Conservation (phyloP, 1,140 invertebrate species). For the Diorhabda sublineata region DNA sequence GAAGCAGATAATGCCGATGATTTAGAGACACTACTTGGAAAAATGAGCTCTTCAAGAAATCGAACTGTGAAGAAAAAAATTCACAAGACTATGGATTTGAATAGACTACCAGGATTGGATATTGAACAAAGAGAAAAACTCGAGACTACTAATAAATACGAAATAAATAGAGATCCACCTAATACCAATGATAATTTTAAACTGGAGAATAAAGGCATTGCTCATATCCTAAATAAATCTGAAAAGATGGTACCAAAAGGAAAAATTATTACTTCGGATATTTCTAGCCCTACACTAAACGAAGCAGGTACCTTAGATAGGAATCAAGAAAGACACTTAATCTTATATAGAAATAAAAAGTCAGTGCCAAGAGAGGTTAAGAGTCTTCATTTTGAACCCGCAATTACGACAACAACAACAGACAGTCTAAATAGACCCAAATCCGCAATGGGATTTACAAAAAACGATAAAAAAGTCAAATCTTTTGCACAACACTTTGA, state of each 20-base stretch:
- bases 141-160: background rate
- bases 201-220: background rate
- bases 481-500: conserved; percentile 18
- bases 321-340: background rate
- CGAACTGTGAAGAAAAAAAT: background rate
- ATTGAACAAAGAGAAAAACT: background rate
- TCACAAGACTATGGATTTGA: background rate
- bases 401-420: no score
- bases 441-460: no score
- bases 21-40: background rate
- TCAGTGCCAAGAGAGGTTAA: background rate
- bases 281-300: background rate
- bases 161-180: background rate
- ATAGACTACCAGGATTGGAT: background rate
- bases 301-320: background rate
- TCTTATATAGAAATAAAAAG: background rate
- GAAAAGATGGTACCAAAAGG: background rate
- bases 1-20: background rate
- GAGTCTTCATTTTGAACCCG: background rate
- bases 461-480: conserved; percentile 7
- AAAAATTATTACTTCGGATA: background rate
- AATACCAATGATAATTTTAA: background rate
- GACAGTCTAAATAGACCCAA: no score
- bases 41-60: background rate
- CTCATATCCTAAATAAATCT: background rate